Evolutionary conservation across 2,888 invertebrate species (phyloP), one percentile per base, ranked within the genome.

Genomic region (Sesia bembeciformis): DNA sequence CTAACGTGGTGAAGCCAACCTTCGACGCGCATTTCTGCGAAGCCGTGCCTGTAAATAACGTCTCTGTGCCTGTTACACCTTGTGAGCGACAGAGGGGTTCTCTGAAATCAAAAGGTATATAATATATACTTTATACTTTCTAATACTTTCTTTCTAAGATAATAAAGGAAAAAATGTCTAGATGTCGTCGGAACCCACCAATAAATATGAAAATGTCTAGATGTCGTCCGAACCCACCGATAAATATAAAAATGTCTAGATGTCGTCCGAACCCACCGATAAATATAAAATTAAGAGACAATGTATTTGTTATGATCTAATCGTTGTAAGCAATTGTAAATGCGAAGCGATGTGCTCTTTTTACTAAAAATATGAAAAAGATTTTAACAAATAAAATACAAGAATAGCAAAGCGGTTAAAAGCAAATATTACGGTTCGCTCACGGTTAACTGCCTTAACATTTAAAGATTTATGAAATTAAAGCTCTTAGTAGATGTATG

Each of bases 31-130:
- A 65, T 46, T 68, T 77, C 61, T 85, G 85, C 0, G 86, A 80
- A 0, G 78, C 79, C 0, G 74, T 66, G 0, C 82, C 81, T 0
- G 80, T 78, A 68, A 87, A 87, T 0, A 84, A 65, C 1, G 84
- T 84, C 0, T 74, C 67, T 0, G 84, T 77, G 1, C 65, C 85
- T 52, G 65, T 69, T 3, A 86, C 58, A 0, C 81, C 83, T 5
- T 71, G 53, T 1, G 63, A 56, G 2, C 59, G 62, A 56, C 72
- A 62, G 0, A 85, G 62, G 0, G 77, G 76, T 58, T 78, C 72
- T 57, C 86, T 85, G 70, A 0, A 70, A 70, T 3, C 7, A 23
- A 23, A 23, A 23, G 23, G 23, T 23, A 23, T 23, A 1, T 1
- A 23, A 23, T 23, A 23, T 23, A 23, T 23, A 23, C 23, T 23